Evolutionary conservation across 35 echinoderm and acorn worm species (phyloP).

Genomic region (Diadema setosum): DNA sequence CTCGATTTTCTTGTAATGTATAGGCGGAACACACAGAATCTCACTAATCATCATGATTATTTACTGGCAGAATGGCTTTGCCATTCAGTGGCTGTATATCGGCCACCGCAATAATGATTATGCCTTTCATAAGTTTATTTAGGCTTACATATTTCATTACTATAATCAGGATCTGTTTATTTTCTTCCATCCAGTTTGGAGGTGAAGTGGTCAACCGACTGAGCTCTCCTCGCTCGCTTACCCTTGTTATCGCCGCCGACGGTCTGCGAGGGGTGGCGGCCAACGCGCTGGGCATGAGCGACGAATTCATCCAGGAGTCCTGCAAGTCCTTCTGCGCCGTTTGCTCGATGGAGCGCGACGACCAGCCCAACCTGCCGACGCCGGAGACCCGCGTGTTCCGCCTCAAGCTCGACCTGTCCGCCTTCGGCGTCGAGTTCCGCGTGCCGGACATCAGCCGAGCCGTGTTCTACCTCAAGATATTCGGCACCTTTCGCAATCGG

Average conservation of each 20-base stretch:
- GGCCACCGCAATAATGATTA: neutral
- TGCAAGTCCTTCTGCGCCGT: constrained; percentile 91
- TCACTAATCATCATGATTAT: too few species aligned
- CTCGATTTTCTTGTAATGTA: too few species aligned
- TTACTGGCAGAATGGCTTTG: too few species aligned
- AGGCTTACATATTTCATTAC: neutral
- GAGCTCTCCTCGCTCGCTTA: constrained; percentile 29
- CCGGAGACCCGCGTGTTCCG: constrained; percentile 63
- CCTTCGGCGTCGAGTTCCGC: constrained; percentile 82
- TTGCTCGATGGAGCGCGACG: constrained; percentile 63
- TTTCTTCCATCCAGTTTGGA: constrained; percentile 66
- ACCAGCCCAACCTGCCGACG: constrained; percentile 68
- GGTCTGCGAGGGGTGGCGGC: constrained; percentile 46
- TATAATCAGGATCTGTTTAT: neutral
- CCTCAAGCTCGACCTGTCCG: constrained; percentile 90
- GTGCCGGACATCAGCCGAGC: constrained; percentile 71
- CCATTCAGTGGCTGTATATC: too few species aligned
- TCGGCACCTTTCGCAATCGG: constrained; percentile 87
- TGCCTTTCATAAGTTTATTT: neutral
- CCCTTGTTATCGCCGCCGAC: constrained; percentile 73
- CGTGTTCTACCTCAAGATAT: constrained; percentile 90
- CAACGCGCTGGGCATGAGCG: constrained; percentile 65
- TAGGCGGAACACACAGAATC: too few species aligned
- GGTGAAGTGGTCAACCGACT: constrained; percentile 37
- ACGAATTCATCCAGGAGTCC: constrained; percentile 79